Evolutionary conservation across 2,888 invertebrate species (phyloP).

Genomic region (Meghimatium bilineatum): DNA sequence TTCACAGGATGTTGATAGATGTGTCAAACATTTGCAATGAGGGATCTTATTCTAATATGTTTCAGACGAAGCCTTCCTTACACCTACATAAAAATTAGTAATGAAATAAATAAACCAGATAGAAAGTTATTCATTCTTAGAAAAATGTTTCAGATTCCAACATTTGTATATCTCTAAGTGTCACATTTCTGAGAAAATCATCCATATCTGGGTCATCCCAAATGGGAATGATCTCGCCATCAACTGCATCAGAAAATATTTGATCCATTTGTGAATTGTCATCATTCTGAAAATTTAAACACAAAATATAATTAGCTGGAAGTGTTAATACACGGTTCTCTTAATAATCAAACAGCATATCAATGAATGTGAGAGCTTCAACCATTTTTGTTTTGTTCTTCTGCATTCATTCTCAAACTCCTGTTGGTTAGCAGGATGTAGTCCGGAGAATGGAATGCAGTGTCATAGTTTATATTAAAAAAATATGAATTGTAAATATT

Average conservation of each 20-base stretch:
- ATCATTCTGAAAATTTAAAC: background rate
- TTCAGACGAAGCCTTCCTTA: background rate
- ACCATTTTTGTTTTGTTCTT: too few relatives aligned
- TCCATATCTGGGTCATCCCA: slow-evolving; percentile 31
- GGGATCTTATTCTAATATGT: background rate
- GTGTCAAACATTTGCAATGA: background rate
- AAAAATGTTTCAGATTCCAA: background rate
- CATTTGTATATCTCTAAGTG: background rate
- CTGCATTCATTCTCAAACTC: too few relatives aligned
- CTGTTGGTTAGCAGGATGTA: too few relatives aligned
- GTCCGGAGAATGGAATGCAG: too few relatives aligned
- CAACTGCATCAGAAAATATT: background rate
- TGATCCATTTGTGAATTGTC: background rate
- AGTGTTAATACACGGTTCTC: background rate
- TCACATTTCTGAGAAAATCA: slow-evolving; percentile 16
- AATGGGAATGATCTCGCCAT: background rate
- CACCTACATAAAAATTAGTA: background rate
- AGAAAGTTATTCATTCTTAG: background rate
- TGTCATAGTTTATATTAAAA: too few relatives aligned
- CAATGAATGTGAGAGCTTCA: too few relatives aligned
- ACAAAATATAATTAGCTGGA: background rate
- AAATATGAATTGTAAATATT: too few relatives aligned
- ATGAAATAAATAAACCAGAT: background rate
- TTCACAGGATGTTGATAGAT: too few relatives aligned
- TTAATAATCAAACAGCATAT: background rate